phyloP scores from a whole-genome alignment of 2,888 invertebrate species.

The Bibio marci region DNA sequence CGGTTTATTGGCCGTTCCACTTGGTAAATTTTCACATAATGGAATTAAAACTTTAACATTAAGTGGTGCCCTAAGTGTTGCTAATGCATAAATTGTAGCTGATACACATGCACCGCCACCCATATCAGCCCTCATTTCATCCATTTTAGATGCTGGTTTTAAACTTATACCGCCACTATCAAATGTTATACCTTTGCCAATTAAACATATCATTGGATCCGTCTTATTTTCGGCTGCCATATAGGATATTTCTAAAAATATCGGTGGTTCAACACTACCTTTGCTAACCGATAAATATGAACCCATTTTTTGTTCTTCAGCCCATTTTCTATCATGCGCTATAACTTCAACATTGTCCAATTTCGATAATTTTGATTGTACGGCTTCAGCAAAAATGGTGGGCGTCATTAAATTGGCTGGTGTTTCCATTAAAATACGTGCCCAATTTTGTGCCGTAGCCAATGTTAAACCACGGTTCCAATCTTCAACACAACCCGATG shows the following conservation, averaged over 20 bases:
- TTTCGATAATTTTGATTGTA: conserved; percentile 34
- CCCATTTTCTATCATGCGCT: conserved; percentile 51
- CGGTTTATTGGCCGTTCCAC: conserved; percentile 58
- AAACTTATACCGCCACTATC: conserved; percentile 58
- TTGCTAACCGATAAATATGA: conserved; percentile 58
- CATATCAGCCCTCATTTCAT: conserved; percentile 68
- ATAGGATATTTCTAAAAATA: conserved; percentile 62
- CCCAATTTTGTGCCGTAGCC: conserved; percentile 58
- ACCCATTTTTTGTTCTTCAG: conserved; percentile 59
- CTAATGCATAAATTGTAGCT: conserved; percentile 50
- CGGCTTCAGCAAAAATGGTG: conserved; percentile 50
- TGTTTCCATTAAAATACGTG: conserved; percentile 49
- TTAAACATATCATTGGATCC: conserved; percentile 49
- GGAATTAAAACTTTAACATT: conserved; percentile 58
- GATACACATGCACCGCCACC: conserved; percentile 68
- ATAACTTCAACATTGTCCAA: conserved; percentile 21
- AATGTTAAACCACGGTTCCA: conserved; percentile 48
- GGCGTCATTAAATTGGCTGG: conserved; percentile 62
- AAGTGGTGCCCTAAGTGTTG: conserved; percentile 50
- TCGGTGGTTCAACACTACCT: conserved; percentile 62
- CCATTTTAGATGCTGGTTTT: conserved; percentile 41
- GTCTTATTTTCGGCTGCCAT: conserved; percentile 40
- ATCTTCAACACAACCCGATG: conserved; percentile 36
- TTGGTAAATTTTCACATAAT: conserved; percentile 64
- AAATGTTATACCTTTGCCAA: conserved; percentile 49